A percentile compares a stretch with the other conserved stretches of the same genome.
Evolutionary conservation across 2,797 vertebrate species (phyloP).

Genomic region (Sphaeramia orbicularis): DNA sequence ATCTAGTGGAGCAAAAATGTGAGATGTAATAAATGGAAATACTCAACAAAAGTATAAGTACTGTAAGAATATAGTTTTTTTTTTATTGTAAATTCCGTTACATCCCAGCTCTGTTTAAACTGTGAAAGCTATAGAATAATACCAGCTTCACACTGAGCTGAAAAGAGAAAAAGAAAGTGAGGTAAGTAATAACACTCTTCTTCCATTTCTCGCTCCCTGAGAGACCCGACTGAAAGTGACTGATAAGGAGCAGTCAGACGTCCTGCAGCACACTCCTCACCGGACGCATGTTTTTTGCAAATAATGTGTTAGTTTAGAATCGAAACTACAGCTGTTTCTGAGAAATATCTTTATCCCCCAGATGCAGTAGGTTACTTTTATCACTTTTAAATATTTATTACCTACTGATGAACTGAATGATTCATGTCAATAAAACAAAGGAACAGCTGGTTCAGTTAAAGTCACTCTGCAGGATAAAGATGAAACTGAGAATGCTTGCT

Average conservation of each 20-base stretch:
- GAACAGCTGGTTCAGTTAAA: not conserved
- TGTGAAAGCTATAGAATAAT: not conserved
- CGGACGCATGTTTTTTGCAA: conserved; percentile 19
- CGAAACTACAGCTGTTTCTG: conserved; percentile 18
- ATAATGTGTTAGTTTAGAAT: conserved; percentile 26
- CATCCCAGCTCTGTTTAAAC: too few species aligned
- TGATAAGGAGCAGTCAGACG: conserved; percentile 22
- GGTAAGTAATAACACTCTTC: conserved; percentile 15
- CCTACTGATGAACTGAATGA: not conserved
- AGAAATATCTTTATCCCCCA: conserved; percentile 20
- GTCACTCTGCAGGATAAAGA: conserved; percentile 8
- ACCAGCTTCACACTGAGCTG: not conserved
- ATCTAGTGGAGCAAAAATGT: too few species aligned
- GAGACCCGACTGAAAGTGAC: conserved; percentile 20
- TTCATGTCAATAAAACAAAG: not conserved
- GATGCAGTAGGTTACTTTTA: conserved; percentile 21
- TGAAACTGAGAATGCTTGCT: conserved; percentile 20
- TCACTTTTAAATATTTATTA: conserved; percentile 12
- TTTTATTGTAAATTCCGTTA: too few species aligned
- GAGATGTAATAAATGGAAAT: too few species aligned
- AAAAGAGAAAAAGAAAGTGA: not conserved
- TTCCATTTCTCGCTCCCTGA: not conserved
- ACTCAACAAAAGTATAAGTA: too few species aligned
- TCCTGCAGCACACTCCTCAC: conserved; percentile 10
- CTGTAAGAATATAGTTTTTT: too few species aligned